Conservation (phyloP, 2,888 invertebrate genomes). For the Lutraria lutraria region DNA sequence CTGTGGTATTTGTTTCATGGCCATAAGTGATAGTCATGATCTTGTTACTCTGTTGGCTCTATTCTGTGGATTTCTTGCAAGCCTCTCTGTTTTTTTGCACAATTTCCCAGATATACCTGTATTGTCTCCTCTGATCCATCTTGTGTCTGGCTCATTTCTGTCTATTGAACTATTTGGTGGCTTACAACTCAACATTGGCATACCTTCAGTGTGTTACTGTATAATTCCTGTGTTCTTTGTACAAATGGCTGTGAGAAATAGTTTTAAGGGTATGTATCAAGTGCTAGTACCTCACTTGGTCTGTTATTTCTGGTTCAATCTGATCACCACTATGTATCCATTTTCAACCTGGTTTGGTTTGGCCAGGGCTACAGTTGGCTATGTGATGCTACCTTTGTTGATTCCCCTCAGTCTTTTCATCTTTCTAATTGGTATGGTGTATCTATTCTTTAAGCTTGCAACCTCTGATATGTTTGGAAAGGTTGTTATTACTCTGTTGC, state of each 20-base stretch:
- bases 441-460: conserved; percentile 74
- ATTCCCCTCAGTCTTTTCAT: conserved; percentile 81
- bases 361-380: conserved; percentile 82
- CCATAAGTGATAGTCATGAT: conserved; percentile 84
- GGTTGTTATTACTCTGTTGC: conserved; percentile 79
- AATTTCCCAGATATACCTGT: conserved; percentile 82
- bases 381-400: conserved; percentile 80
- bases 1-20: conserved; percentile 82
- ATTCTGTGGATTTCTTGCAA: conserved; percentile 88
- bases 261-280: conserved; percentile 94
- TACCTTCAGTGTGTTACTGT: conserved; percentile 82
- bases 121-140: conserved; percentile 72
- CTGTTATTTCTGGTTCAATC: conserved; percentile 95
- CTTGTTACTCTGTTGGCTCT: conserved; percentile 81
- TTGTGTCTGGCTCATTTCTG: conserved; percentile 77
- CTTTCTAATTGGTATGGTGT: conserved; percentile 71
- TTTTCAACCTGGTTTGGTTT: conserved; percentile 90
- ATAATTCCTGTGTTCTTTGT: conserved; percentile 94
- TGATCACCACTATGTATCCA: conserved; percentile 92
- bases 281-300: conserved; percentile 95
- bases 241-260: conserved; percentile 91
- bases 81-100: conserved; percentile 90
- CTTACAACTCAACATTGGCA: conserved; percentile 82
- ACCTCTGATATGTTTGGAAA: conserved; percentile 81
- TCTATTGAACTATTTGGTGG: conserved; percentile 79